These are phyloP conservation scores for Chesias legatella DNA, from an alignment of 2,888 invertebrate genomes.

Conservation along the genomic window DNA sequence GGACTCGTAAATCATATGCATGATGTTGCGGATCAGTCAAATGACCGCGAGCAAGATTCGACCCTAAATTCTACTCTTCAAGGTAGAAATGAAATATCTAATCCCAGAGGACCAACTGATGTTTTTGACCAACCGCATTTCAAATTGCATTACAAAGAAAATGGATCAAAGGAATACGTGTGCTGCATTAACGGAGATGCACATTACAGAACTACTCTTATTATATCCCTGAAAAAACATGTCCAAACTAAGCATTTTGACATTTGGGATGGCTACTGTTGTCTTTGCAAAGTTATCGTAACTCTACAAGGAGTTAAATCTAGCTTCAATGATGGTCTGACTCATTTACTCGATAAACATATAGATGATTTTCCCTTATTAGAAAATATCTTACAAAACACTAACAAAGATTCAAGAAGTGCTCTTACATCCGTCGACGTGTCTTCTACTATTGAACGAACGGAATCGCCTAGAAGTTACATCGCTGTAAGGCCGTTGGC, in stretches of 20 bases:
- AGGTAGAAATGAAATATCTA: neutral
- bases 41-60: no score
- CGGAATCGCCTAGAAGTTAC: slow-evolving; percentile 34
- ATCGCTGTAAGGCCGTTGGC: slow-evolving; percentile 66
- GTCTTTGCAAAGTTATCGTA: slow-evolving; percentile 69
- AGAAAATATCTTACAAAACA: slow-evolving; percentile 31
- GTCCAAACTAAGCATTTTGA: slow-evolving; percentile 62
- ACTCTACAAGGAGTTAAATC: slow-evolving; percentile 55
- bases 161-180: slow-evolving; percentile 60
- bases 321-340: slow-evolving; percentile 58
- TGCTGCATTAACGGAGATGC: slow-evolving; percentile 63
- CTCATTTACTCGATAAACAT: slow-evolving; percentile 67
- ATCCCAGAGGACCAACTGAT: slow-evolving; percentile 22
- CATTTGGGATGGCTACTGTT: slow-evolving; percentile 80
- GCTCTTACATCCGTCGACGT: slow-evolving; percentile 5
- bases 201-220: slow-evolving; percentile 61
- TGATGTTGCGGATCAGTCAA: no score
- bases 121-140: slow-evolving; percentile 57
- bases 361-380: slow-evolving; percentile 61
- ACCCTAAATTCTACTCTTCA: neutral
- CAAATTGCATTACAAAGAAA: slow-evolving; percentile 45
- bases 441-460: slow-evolving; percentile 18
- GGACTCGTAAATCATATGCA: no score
- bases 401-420: slow-evolving; percentile 16
- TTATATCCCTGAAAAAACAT: slow-evolving; percentile 71